Conservation (phyloP, 2,888 invertebrate species). For the Andrena hattorfiana region DNA sequence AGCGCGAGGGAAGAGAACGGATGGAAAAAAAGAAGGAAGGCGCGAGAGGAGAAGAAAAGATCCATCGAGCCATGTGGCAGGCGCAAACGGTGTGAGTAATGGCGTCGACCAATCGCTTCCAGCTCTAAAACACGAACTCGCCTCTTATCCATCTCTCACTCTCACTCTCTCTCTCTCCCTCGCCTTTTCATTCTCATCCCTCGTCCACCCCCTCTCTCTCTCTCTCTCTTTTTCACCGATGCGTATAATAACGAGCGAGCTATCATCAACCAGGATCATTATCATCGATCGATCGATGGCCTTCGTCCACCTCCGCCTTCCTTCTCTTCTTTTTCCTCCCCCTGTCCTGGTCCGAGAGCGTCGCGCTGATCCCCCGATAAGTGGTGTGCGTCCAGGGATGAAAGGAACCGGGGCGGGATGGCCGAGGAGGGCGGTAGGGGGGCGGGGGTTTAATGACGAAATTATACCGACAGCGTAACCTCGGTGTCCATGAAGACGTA, state of each 20-base stretch:
- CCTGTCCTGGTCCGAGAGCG: conserved; percentile 17
- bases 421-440: background rate
- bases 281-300: conserved; percentile 72
- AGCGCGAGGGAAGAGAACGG: conserved; percentile 13
- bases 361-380: conserved; percentile 26
- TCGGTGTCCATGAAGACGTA: conserved; percentile 69
- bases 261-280: conserved; percentile 79
- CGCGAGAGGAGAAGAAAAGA: conserved; percentile 62
- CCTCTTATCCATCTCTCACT: conserved; percentile 59
- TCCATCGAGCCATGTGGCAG: conserved; percentile 79
- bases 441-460: conserved; percentile 75
- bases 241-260: conserved; percentile 77
- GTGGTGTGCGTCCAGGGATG: conserved; percentile 31
- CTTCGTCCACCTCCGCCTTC: conserved; percentile 28
- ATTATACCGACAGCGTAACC: conserved; percentile 73
- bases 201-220: conserved; percentile 27
- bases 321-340: conserved; percentile 7
- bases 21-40: conserved; percentile 17
- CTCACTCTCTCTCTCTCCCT: conserved; percentile 22
- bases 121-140: conserved; percentile 74
- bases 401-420: conserved; percentile 5
- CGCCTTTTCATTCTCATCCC: conserved; percentile 19
- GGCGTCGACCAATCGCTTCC: conserved; percentile 78
- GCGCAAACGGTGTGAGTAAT: conserved; percentile 81
- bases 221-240: conserved; percentile 35